phyloP scores from a whole-genome alignment of 2,113 vertebrate species.

The Acrocephalus arundinaceus region DNA sequence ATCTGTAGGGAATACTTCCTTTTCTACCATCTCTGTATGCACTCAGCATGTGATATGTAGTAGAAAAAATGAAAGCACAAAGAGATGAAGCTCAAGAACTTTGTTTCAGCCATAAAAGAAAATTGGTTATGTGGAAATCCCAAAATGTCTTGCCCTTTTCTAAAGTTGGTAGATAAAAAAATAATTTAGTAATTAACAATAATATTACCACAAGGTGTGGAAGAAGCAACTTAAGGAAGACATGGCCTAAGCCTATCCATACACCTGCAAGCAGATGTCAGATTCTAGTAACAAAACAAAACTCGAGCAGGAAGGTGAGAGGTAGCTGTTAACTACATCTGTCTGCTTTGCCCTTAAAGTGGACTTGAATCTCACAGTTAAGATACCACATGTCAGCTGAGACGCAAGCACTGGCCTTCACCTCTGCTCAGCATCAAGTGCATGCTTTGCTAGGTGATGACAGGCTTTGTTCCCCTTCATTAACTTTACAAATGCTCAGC shows the following conservation, averaged over 20 bases:
- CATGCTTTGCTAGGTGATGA: background rate
- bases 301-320: background rate
- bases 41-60: background rate
- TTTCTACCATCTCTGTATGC: background rate
- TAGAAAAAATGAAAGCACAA: background rate
- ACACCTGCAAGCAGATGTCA: background rate
- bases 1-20: background rate
- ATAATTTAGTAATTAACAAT: background rate
- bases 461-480: background rate
- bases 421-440: background rate
- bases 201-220: background rate
- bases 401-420: background rate
- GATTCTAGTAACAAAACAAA: background rate
- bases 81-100: background rate
- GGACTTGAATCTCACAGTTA: background rate
- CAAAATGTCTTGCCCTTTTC: background rate
- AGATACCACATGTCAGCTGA: background rate
- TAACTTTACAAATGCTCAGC: background rate
- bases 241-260: accelerated
- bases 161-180: background rate
- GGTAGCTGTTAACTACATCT: background rate
- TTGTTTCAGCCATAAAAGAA: background rate
- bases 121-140: background rate
- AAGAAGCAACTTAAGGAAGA: background rate
- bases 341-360: background rate